Percentiles rank a stretch among this genome's conserved stretches.
Conservation (phyloP, 1,140 invertebrate genomes). For the Brachionus paranguensis region DNA sequence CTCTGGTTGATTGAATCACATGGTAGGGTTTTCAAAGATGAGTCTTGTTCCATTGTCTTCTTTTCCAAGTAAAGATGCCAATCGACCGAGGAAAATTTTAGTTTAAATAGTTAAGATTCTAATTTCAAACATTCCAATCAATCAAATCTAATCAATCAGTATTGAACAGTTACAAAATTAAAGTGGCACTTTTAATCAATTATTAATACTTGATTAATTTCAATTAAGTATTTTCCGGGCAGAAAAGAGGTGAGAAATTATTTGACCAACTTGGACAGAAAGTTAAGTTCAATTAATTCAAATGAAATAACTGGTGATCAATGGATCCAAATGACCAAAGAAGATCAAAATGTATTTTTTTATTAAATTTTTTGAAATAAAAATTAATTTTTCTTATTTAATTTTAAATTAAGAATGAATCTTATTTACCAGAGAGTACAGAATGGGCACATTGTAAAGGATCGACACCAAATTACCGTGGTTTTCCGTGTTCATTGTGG, state of each 20-base stretch:
- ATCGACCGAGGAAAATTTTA: neutral
- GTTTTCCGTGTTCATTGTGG: slow-evolving; percentile 43
- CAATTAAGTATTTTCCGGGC: slow-evolving; percentile 34
- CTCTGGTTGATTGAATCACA: neutral
- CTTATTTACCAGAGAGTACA: neutral
- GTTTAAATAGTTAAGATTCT: neutral
- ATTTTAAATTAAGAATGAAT: neutral
- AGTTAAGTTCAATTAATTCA: neutral
- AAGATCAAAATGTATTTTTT: neutral
- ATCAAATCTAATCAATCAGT: neutral
- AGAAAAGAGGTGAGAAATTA: slow-evolving; percentile 13
- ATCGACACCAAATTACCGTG: slow-evolving; percentile 33
- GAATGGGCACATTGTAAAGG: slow-evolving; percentile 42
- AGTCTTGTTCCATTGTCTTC: neutral
- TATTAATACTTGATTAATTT: neutral
- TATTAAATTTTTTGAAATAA: neutral
- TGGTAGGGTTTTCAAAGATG: neutral
- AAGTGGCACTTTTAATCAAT: neutral
- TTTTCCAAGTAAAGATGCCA: neutral
- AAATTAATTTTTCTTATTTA: neutral
- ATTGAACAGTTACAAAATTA: neutral
- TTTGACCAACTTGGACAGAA: neutral
- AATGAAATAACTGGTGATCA: neutral
- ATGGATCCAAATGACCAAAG: neutral
- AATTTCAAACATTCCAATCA: neutral